Conservation (phyloP, 1,140 invertebrate genomes). For the Dufourea novaeangliae region DNA sequence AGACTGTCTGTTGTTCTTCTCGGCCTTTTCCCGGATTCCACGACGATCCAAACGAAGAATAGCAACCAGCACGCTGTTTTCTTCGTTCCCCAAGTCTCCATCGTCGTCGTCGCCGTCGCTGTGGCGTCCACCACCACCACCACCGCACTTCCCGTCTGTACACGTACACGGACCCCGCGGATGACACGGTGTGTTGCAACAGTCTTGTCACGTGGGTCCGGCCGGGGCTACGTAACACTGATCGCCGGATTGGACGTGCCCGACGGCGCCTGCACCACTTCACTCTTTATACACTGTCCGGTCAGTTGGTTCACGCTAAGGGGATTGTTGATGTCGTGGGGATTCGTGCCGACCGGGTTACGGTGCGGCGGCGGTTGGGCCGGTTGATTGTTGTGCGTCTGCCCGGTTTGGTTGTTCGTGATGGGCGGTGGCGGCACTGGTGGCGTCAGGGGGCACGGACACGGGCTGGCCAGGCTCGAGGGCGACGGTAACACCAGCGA, state of each 20-base stretch:
- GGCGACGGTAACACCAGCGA: constrained; percentile 86
- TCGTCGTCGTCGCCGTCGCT: background rate
- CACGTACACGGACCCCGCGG: constrained; percentile 76
- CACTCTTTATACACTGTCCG: constrained; percentile 86
- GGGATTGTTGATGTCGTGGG: constrained; percentile 94
- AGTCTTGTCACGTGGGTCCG: constrained; percentile 80
- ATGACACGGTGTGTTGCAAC: constrained; percentile 75
- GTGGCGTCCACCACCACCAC: constrained; percentile 24
- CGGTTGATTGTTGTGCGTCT: constrained; percentile 58
- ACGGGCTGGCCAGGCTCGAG: constrained; percentile 86
- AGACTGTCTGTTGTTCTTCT: background rate
- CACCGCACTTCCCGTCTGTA: constrained; percentile 51
- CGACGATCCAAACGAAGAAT: background rate
- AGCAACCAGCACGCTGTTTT: background rate
- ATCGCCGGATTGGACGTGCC: constrained; percentile 83
- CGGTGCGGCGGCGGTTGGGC: constrained; percentile 81
- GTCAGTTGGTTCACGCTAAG: constrained; percentile 93
- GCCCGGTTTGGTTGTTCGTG: constrained; percentile 71
- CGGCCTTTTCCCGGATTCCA: background rate
- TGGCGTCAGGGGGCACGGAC: constrained; percentile 79
- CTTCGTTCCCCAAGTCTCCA: background rate
- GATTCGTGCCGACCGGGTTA: constrained; percentile 93
- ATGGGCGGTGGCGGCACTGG: constrained; percentile 78
- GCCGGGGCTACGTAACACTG: constrained; percentile 84
- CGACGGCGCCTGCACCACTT: constrained; percentile 76